Conservation (phyloP, 1,140 invertebrate species). For the Lasioglossum baleicum region DNA sequence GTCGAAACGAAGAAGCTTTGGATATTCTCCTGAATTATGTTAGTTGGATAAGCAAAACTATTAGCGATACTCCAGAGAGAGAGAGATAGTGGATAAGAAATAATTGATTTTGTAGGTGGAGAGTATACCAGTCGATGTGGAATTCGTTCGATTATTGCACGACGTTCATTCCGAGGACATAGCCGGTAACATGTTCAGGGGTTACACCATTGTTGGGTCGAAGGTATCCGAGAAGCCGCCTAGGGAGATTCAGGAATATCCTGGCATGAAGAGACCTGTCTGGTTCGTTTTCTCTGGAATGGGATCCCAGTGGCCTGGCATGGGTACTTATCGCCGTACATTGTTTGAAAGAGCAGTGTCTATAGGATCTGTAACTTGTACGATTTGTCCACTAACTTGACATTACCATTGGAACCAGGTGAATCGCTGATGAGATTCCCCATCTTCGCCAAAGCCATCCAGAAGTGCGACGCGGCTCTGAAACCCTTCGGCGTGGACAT, state of each 20-base stretch:
- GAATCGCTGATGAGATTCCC: constrained; percentile 83
- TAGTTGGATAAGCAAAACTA: constrained; percentile 38
- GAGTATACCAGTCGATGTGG: constrained; percentile 81
- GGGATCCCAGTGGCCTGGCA: constrained; percentile 60
- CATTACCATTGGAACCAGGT: constrained; percentile 75
- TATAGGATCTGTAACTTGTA: no score
- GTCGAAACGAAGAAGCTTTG: constrained; percentile 87
- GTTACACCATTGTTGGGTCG: constrained; percentile 79
- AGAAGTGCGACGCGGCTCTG: constrained; percentile 81
- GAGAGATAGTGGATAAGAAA: not conserved
- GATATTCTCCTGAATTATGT: constrained; percentile 84
- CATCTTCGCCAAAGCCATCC: constrained; percentile 84
- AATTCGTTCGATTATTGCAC: constrained; percentile 81
- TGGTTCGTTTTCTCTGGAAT: constrained; percentile 64
- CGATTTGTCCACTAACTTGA: no score
- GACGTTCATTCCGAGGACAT: constrained; percentile 81
- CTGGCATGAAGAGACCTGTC: constrained; percentile 38
- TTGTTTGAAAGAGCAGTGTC: not conserved
- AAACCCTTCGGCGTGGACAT: constrained; percentile 83
- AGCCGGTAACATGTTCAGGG: constrained; percentile 82
- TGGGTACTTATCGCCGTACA: constrained; percentile 42
- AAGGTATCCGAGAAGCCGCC: constrained; percentile 28
- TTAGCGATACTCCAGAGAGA: not conserved
- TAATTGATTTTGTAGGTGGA: constrained; percentile 59
- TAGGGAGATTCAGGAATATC: constrained; percentile 42